phyloP scores from a whole-genome alignment of 2,888 invertebrate species.

The Dasypogon diadema region DNA sequence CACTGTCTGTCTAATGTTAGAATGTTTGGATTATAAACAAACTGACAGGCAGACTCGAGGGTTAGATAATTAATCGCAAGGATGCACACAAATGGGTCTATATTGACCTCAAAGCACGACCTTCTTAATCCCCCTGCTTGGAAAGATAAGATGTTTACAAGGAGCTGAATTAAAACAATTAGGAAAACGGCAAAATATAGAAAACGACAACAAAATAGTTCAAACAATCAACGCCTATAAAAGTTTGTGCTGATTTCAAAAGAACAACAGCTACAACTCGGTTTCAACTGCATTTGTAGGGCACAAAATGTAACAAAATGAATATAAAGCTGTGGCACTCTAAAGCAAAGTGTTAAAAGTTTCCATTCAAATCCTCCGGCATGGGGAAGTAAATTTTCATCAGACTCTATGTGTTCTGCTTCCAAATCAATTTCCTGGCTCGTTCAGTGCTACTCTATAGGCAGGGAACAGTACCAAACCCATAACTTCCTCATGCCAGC shows the following conservation, averaged over 20 bases:
- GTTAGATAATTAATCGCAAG: too few relatives aligned
- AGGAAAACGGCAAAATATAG: too few relatives aligned
- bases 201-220: too few relatives aligned
- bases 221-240: too few relatives aligned
- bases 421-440: conserved; percentile 40
- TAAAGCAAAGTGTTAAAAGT: not conserved
- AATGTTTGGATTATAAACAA: too few relatives aligned
- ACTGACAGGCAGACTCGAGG: too few relatives aligned
- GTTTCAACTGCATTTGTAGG: not conserved
- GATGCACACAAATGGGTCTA: too few relatives aligned
- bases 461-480: conserved; percentile 16
- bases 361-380: not conserved
- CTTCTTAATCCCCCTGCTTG: too few relatives aligned
- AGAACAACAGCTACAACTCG: conserved; percentile 29
- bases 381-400: conserved; percentile 21
- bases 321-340: not conserved
- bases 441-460: not conserved
- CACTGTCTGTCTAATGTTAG: too few relatives aligned
- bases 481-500: conserved; percentile 28
- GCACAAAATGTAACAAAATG: not conserved
- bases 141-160: too few relatives aligned
- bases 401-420: conserved; percentile 27
- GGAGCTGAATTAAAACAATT: too few relatives aligned
- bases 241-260: conserved; percentile 4
- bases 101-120: too few relatives aligned